Evolutionary conservation across 2,888 invertebrate genomes (phyloP), one percentile per base, ranked within the genome.

Genomic region (Hirudinaria manillensis): DNA sequence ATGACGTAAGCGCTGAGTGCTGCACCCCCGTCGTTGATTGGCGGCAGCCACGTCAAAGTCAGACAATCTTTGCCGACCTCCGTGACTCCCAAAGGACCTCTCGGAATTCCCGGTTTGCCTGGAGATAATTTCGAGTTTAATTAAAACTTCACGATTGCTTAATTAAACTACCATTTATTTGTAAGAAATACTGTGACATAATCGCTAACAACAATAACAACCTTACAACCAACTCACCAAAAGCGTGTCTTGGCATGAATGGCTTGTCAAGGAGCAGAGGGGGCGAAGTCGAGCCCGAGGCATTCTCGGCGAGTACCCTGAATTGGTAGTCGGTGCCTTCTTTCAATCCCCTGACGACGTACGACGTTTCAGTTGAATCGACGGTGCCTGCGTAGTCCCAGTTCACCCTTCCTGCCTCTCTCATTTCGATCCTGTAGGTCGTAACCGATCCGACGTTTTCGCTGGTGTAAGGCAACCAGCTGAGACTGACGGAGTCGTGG

Each of bases 11-110:
- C 92, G 16, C 93, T 93, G 77, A 84, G 79, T 84, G 93, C 92
- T 82, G 94, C 94, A 34, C 96, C 96, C 4, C 95, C 96, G 82
- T 96, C 95, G 83, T 95, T 93, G 21, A 89, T 88, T 0, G 95
- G 94, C 7, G 91, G 89, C 61, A 89, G 88, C 97, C 97, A 97
- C 53, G 91, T 89, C 29, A 97, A 86, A 83, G 91, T 83, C 7
- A 83, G 79, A 34, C 82, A 80, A 72, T 81, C 82, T 68, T 81
- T 78, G 19, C 81, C 82, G 70, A 83, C 78, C 70, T 83, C 81
- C 21, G 77, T 78, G 10, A 82, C 79, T 45, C 81, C 80, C 80
- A 96, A 86, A 16, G 95, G 95, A 70, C 94, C 94, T 86, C 92
- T 91, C 34, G 90, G 84, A 75, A 89, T 89, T 27, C 94, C 74